Base-by-base conservation (phyloP, 2,888 invertebrate genomes). In the Catonia carolina region DNA sequence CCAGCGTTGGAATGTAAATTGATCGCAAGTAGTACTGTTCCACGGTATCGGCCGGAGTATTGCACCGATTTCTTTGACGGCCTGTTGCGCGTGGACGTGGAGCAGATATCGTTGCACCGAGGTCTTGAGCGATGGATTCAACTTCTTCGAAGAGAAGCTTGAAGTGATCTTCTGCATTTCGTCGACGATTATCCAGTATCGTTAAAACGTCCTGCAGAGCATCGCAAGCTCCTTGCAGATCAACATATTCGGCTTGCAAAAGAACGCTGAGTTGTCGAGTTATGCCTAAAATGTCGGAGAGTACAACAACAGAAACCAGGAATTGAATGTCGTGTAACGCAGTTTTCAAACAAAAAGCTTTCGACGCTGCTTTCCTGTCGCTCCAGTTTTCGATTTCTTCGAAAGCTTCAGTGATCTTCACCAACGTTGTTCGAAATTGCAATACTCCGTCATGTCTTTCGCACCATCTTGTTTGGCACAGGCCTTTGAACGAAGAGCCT, bases 1-100 rank as follows among this genome's bases (percentile, higher is more conserved):
- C 65, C 57, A 69, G 59, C 62, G 69, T 64, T 60, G 68, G 65
- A 53, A 66, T 66, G 61, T 64, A 66, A 55, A 56, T 42, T 17
- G 56, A 56, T 58, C 61, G 62, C 42, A 62, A 61, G 54, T 65
- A 67, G 48, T 65, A 65, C 49, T 63, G 62, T 52, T 65, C 61
- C 48, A 53, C 15, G 12, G 59, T 51, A 37, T 61, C 59, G 56
- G 60, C 61, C 56, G 64, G 59, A 53, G 64, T 60, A 61, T 59
- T 62, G 8, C 39, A n/a, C 18, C 60, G 51, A 27, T 61, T 27
- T 61, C 52, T 62, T 62, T 62, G 64, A 55, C 45, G 56, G 58
- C 60, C 58, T 51, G 61, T 61, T 55, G 57, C 60, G 45, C 65
- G 63, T 35, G 64, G 66, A 6, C 55, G 53, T 58, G 63, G 63